Evolutionary conservation across 2,797 vertebrate genomes (phyloP), one percentile per base, ranked within the genome.

Genomic region (Microchirus variegatus): DNA sequence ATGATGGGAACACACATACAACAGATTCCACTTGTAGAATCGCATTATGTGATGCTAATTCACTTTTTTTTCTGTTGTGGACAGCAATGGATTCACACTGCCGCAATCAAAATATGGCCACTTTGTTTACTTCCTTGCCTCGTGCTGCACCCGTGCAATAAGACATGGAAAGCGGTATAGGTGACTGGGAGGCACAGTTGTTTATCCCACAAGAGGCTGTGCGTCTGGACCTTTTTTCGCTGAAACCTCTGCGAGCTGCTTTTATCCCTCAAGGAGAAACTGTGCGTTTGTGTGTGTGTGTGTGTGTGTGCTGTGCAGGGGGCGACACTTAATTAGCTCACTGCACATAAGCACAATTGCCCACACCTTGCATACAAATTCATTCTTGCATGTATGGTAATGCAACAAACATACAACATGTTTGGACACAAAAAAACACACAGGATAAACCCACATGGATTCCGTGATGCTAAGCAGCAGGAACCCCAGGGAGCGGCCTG

Each of bases 401-500:
- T 63, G 71, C 54, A 38, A 52, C 48, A 58, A 42, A 59, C 51
- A 70, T 22, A 54, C 35, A 53, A 53, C 11, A 51, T 14, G 54
- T 53, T 54, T 8, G 26, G 50, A 35, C 14, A 46, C 15, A 56
- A 53, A 56, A 5, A 53, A 42, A 49, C 47, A 49, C 59, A 31
- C 38, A 6, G 13, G 14, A 48, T 58, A 71, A 80, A 77, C 75
- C 81, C 78, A 36, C 75, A 66, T 42, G 78, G 85, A 82, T 74
- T 79, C 71, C 82, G 74, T 69, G 75, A 84, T 4, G 73, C 65
- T 66, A 53, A 76, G 81, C 78, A 70, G 80, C 74, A 16, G 59
- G 65, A 55, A 75, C 83, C 84, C 79, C 56, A 17, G 80, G 81
- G 87, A 85, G 69, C 68, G 54, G 76, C 19, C 81, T 69, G 81